Base-by-base conservation (phyloP, 2,888 invertebrate species). In the Melanotus villosus region DNA sequence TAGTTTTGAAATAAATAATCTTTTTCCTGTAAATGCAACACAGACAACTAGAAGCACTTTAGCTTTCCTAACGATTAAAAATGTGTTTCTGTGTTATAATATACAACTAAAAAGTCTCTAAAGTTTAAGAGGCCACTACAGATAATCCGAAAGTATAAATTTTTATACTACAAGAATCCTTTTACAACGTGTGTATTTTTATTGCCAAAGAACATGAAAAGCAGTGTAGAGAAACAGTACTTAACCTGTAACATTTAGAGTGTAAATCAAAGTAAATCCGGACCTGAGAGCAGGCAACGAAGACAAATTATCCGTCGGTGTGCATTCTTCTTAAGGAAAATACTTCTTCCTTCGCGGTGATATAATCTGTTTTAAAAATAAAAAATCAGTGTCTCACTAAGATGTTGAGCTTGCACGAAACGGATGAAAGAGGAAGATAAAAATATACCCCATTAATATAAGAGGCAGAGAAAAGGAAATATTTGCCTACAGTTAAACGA, bases 301-400 rank as follows among this genome's bases (percentile, higher is more conserved):
- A 79, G 80, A 80, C 77, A 77, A 80, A 80, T 78, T 75, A 76
- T 76, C 72, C 64, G 74, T 68, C 75, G 72, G 75, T 74, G 73
- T 72, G 77, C 72, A 76, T 76, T 76, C 75, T 75, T 76, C 57
- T 65, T 54, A 52, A 47, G 36, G 32, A 56, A 32, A 65, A 38
- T 58, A 64, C 47, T 54, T 58, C 52, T 41, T 45, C 23, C n/a
- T n/a, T 26, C 12, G 58, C 47, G 26, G 47, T 52, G 50, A 59
- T 65, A 58, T 65, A 65, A 65, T 65, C 50, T 58, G 26, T 58
- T 38, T 47, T 38, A 50, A 59, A 52, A 18, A 56, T 19, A 65
- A 57, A 41, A 62, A 65, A 64, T 56, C 32, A 52, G 30, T 1
- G 50, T 16, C n/a, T 52, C 12, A 12, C 23, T n/a, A 21, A 3